A percentile compares a stretch with the other conserved stretches of the same genome.
Conservation (phyloP, 2,113 vertebrate species). For the Lichenostomus cassidix region DNA sequence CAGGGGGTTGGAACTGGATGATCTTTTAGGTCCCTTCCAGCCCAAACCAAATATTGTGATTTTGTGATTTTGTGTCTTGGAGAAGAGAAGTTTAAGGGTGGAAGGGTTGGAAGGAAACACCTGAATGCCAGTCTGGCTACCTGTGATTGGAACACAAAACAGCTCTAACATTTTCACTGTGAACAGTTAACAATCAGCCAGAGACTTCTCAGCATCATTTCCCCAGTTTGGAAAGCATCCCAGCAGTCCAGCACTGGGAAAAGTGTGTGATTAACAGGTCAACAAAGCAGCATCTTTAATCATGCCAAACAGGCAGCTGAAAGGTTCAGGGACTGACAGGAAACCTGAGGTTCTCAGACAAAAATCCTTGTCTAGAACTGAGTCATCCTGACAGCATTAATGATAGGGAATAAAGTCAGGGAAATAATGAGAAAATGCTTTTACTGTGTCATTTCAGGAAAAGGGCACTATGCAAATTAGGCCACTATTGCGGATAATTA, state of each 20-base stretch:
- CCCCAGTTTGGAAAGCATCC: background rate
- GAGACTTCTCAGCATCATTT: background rate
- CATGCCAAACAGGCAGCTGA: background rate
- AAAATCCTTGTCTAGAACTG: background rate
- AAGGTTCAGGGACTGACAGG: background rate
- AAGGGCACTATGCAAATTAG: constrained; percentile 6
- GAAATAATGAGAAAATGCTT: constrained; percentile 11
- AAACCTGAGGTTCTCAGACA: background rate
- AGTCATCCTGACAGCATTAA: background rate
- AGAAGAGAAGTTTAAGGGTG: background rate
- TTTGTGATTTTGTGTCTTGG: background rate
- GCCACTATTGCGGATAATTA: background rate
- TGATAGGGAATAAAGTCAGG: background rate
- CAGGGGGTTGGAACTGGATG: no score
- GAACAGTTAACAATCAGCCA: background rate
- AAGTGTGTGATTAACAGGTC: background rate
- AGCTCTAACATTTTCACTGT: background rate
- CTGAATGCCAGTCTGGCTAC: background rate
- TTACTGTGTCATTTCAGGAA: background rate
- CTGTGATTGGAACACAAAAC: background rate
- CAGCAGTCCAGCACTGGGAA: background rate
- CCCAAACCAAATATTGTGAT: no score
- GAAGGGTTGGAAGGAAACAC: background rate
- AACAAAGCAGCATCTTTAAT: background rate
- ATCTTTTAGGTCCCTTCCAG: background rate